Evolutionary conservation across 2,888 invertebrate genomes (phyloP).

Genomic region (Chorisops tibialis): DNA sequence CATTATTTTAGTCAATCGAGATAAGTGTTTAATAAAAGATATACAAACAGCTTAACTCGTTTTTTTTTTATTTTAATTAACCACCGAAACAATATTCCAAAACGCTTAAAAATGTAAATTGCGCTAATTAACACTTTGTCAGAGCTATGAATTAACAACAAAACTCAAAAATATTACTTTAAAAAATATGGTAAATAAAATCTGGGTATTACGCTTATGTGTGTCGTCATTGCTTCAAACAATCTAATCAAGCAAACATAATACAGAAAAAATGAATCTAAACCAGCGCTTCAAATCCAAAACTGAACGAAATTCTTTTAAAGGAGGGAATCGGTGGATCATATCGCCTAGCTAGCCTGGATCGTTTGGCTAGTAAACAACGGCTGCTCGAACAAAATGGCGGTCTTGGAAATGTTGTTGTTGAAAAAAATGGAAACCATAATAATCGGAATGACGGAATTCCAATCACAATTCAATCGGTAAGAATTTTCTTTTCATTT

Average conservation of each 20-base stretch:
- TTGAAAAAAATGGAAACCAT: slow-evolving; percentile 37
- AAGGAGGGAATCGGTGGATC: slow-evolving; percentile 68
- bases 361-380: slow-evolving; percentile 76
- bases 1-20: too few relatives aligned
- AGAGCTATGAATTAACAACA: too few relatives aligned
- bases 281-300: neutral
- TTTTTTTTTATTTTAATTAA: too few relatives aligned
- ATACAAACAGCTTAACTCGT: too few relatives aligned
- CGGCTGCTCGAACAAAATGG: slow-evolving; percentile 68
- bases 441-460: slow-evolving; percentile 33
- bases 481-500: slow-evolving; percentile 22
- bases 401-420: slow-evolving; percentile 38
- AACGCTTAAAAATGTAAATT: too few relatives aligned
- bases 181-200: too few relatives aligned
- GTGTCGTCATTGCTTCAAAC: slow-evolving; percentile 18
- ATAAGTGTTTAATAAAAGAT: too few relatives aligned
- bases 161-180: too few relatives aligned
- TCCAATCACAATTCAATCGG: slow-evolving; percentile 28
- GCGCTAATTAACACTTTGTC: too few relatives aligned
- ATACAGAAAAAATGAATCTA: neutral
- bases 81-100: too few relatives aligned
- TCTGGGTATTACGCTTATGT: neutral
- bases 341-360: slow-evolving; percentile 75
- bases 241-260: neutral
- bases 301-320: slow-evolving; percentile 28